Base-by-base conservation (phyloP, 2,797 vertebrate genomes). In the Parotocinclus haroldoi region DNA sequence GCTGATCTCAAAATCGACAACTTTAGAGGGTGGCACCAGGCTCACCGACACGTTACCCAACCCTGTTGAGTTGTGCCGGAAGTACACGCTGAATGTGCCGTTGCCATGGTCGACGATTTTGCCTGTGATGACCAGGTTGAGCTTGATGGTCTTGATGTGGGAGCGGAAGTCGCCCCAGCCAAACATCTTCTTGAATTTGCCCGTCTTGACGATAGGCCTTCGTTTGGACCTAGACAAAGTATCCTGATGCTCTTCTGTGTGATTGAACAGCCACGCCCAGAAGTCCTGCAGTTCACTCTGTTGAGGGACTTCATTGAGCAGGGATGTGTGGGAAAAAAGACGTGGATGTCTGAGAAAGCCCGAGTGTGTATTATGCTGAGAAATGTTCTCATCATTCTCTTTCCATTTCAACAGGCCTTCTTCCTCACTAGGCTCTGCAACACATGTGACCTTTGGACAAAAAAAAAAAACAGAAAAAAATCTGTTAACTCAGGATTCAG, bases 101-200 rank as follows among this genome's bases (percentile, higher is more conserved):
- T 99, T 98, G 80, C 96, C 92, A 67, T 99, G 96, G 82, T 99
- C 96, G 3, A 99, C 96, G 0, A 99, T 97, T 75, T 99, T 99
- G 1, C 96, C 96, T 0, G 95, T 99, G 79, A 98, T 94, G 80
- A 98, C 83, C 5, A 99, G 90, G 74, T 93, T 96, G 82, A 96
- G 95, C 69, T 98, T 98, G 46, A 95, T 77, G 0, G 95, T 98
- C 65, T 95, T 95, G 68, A 99, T 94, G 9, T 95, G 94, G 78
- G 96, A 94, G 83, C 96, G 95, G 82, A 99, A 99, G 75, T 98
- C 93, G 0, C 96, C 96, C 96, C 96, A 99, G 16, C 96, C 96
- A 0, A 98, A 93, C 73, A 95, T 95, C 87, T 98, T 99, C 84
- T 96, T 96, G 77, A 91, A 83, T 67, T 95, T 95, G 51, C 78